These are phyloP conservation scores for Atractosteus spatula DNA, from an alignment of 2,113 vertebrate genomes.

Conservation along the genomic window DNA sequence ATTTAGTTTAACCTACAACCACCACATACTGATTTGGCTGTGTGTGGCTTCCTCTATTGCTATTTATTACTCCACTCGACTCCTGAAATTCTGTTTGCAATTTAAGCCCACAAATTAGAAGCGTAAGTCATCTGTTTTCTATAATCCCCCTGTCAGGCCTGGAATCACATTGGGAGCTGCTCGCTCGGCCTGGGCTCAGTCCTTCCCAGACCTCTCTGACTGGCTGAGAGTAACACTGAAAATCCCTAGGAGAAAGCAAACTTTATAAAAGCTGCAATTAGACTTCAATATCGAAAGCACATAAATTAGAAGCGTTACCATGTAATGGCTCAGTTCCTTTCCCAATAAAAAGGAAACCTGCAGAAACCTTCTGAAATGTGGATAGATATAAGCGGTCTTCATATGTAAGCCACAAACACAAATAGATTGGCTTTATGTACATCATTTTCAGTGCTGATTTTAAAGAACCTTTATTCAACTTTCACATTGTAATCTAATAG, in stretches of 20 bases:
- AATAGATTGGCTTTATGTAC: no score
- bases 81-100: slow-evolving; percentile 99
- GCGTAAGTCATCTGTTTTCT: slow-evolving; percentile 98
- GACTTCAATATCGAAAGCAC: slow-evolving; percentile 31
- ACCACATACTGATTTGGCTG: slow-evolving; percentile 78
- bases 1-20: slow-evolving; percentile 86
- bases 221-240: slow-evolving; percentile 59
- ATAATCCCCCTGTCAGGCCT: slow-evolving; percentile 94
- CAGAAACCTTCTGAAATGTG: no score
- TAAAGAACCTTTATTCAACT: no score
- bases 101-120: slow-evolving; percentile 98
- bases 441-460: no score
- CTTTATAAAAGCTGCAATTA: neutral
- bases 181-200: slow-evolving; percentile 64
- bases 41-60: slow-evolving; percentile 83
- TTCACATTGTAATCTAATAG: no score
- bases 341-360: no score
- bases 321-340: no score
- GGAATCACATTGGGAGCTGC: slow-evolving; percentile 82
- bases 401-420: no score
- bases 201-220: slow-evolving; percentile 63
- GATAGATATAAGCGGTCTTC: no score
- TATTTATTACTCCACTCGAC: slow-evolving; percentile 90
- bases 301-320: slow-evolving; percentile 9
- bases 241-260: slow-evolving; percentile 2